Evolutionary conservation across 2,888 invertebrate genomes (phyloP).

Genomic region (Harmothoe impar): DNA sequence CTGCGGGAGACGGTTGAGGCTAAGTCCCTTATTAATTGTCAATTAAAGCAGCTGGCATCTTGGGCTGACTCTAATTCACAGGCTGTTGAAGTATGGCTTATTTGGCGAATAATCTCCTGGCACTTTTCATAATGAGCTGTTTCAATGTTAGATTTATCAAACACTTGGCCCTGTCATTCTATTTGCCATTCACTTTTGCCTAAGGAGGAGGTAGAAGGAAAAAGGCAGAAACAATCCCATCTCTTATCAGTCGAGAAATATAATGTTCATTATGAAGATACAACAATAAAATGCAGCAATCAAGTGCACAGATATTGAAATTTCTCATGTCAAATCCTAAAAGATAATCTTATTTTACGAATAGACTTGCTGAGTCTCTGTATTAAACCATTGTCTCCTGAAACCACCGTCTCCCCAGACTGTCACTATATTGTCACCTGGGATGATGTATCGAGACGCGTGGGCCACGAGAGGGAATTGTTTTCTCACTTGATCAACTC

Average conservation of each 20-base stretch:
- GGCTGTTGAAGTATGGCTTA: conserved; percentile 8
- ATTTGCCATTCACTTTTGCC: conserved; percentile 30
- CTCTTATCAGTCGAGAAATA: too few relatives aligned
- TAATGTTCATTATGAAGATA: too few relatives aligned
- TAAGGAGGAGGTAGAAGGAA: neutral
- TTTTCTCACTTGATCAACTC: conserved; percentile 51
- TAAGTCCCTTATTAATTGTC: conserved; percentile 54
- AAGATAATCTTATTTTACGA: too few relatives aligned
- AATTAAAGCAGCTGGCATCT: neutral
- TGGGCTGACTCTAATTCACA: conserved; percentile 9
- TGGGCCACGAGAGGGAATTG: conserved; percentile 38
- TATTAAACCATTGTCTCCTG: too few relatives aligned
- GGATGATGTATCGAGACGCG: conserved; percentile 40
- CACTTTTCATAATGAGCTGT: neutral
- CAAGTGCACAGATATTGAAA: too few relatives aligned
- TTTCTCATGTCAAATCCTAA: too few relatives aligned
- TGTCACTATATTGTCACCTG: conserved; percentile 6
- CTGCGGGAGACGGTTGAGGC: neutral
- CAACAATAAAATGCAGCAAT: too few relatives aligned
- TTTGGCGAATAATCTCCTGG: neutral
- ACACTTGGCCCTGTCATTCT: neutral
- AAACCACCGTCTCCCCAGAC: neutral
- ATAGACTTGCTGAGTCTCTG: too few relatives aligned
- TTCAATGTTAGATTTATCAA: neutral
- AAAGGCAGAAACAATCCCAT: too few relatives aligned